Evolutionary conservation across 2,113 vertebrate genomes (phyloP), one percentile per base, ranked within the genome.

Genomic region (Suricata suricatta): DNA sequence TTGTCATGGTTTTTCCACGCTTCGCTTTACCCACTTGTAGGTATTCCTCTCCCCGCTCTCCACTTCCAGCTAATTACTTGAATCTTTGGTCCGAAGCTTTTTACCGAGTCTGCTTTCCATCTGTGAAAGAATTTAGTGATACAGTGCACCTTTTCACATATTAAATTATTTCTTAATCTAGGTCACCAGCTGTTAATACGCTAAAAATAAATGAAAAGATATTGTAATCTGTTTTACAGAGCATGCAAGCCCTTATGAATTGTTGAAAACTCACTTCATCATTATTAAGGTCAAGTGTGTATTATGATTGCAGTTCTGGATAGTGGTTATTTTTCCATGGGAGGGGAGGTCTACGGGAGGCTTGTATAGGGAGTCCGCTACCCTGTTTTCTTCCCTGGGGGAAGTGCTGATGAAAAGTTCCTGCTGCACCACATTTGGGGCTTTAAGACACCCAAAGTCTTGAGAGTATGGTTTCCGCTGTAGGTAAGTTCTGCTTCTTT

Each of bases 101-200:
- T 88, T n/a, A 84, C 35, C 54, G 64, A 93, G 83, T 96, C n/a
- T 12, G 74, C 83, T 97, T 97, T 50, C 93, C 95, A 95, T 95
- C 93, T 97, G 84, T 94, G 85, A 97, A 95, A 77, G 89, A 95
- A 98, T 97, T 95, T 92, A 95, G 88, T 95, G 95, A 82, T 88
- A 64, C 11, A 92, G 44, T 77, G 71, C 90, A 90, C 81, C 57
- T 96, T 89, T 97, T 68, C 82, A 91, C 77, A 38, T 96, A 94
- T 88, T 90, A 88, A 91, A 96, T 91, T 76, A 97, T 96, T 95
- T 95, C 77, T 85, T 97, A 98, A 98, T 98, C 96, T 98, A 97
- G 97, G 98, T 96, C 97, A 98, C 97, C 98, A 98, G 95, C 94
- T 98, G 97, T 96, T 90, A 96, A 93, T 96, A 96, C 96, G 90